A percentile compares a stretch with the other conserved stretches of the same genome.
phyloP scores from a whole-genome alignment of 1,140 invertebrate genomes.

The Papilio polytes region DNA sequence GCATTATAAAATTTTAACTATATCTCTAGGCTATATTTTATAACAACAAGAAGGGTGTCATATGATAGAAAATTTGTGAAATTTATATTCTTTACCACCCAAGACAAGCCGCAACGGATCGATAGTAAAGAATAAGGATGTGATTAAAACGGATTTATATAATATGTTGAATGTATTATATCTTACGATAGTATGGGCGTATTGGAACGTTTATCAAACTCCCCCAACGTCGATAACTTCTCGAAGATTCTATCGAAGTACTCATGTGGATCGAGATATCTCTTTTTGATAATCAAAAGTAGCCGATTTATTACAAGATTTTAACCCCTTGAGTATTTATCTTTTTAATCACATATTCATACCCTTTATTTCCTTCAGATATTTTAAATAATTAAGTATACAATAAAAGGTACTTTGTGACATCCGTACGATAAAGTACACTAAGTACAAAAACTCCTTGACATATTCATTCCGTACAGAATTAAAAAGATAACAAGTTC shows the following conservation, averaged over 20 bases:
- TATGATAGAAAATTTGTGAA: too few species aligned
- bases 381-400: too few species aligned
- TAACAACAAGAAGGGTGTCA: too few species aligned
- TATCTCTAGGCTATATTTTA: too few species aligned
- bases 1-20: not conserved
- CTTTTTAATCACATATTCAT: not conserved
- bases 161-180: not conserved
- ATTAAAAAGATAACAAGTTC: not conserved
- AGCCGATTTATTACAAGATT: not conserved
- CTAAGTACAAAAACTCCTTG: not conserved
- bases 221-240: not conserved
- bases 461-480: not conserved
- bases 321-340: not conserved
- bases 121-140: too few species aligned
- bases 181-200: not conserved
- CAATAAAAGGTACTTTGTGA: too few species aligned
- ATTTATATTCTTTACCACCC: too few species aligned
- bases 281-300: not conserved
- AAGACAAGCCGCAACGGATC: too few species aligned
- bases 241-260: conserved; percentile 3
- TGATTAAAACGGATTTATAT: too few species aligned
- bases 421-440: too few species aligned
- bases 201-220: not conserved
- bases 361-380: too few species aligned
- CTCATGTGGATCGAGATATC: not conserved